Base-by-base conservation (phyloP, 2,888 invertebrate species). In the Cheilosia variabilis region DNA sequence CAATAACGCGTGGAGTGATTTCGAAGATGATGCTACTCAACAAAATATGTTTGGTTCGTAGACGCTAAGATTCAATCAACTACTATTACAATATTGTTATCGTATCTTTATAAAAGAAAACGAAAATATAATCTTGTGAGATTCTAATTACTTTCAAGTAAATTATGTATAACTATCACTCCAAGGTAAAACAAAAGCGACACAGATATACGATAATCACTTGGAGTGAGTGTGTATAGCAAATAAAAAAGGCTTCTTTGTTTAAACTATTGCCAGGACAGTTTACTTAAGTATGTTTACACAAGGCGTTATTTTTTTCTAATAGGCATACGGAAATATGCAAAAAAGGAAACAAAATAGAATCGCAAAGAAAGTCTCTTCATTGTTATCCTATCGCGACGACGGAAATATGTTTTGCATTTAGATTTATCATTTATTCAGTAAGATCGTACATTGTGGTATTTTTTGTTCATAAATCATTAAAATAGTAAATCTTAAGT, bases 1-100 rank as follows among this genome's bases (percentile, higher is more conserved):
- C 88, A 99, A 99, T 93, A 99, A 99, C 92, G 99, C 99, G 22
- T 99, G 99, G 98, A 96, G 96, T 89, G 98, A 98, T 91, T 99
- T 99, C 93, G 92, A 92, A 92, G 96, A 95, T 90, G 97, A 97
- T 92, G 93, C 95, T 80, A 94, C 96, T 88, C 96, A 97, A 91
- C 96, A 96, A 91, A 96, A 96, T 90, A 93, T 95, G 92, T 95
- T 95, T 93, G 91, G 66, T 72, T 86, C 81, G 68, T 86, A 86
- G 88, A 88, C 75, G 43, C 19, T 63, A 73, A 65, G 47, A 69
- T 65, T 37, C 52, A 78, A 80, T 37, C 68, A 65, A 71, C 57
- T 68, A 87, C 27, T 63, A 45, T 43, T 79, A 62, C 47, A 57
- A n/a, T n/a, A n/a, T n/a, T 57, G 47, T 82, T 69, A 53, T 53